Conservation (phyloP, 2,888 invertebrate genomes). For the Amphipoea oculea region DNA sequence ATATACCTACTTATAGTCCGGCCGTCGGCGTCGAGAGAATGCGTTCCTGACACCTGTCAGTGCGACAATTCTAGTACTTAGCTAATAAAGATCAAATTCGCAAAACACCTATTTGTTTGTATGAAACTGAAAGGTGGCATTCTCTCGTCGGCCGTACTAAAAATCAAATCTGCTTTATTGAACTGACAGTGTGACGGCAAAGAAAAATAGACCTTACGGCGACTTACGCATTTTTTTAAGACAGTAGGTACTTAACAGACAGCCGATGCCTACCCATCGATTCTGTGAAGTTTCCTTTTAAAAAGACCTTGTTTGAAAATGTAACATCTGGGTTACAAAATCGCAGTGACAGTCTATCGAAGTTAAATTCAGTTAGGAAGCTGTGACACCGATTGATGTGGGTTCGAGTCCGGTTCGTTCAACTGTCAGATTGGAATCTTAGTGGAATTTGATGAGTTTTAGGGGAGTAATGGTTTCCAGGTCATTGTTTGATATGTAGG, state of each 20-base stretch:
- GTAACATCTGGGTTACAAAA: not conserved
- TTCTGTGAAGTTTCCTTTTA: not conserved
- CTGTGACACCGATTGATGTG: slow-evolving; percentile 58
- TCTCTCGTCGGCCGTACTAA: too few species aligned
- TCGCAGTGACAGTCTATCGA: slow-evolving; percentile 8
- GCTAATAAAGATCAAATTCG: not conserved
- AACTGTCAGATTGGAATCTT: slow-evolving; percentile 61
- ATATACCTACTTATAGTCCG: not conserved
- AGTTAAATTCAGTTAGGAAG: slow-evolving; percentile 54
- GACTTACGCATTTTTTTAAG: not conserved
- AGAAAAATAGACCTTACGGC: not conserved
- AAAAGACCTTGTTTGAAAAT: not conserved
- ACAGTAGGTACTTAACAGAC: not conserved
- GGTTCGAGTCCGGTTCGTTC: slow-evolving; percentile 49
- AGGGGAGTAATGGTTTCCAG: slow-evolving; percentile 10
- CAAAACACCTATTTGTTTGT: too few species aligned
- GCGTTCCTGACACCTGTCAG: not conserved
- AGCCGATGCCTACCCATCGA: not conserved
- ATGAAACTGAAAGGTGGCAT: too few species aligned
- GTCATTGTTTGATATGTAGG: slow-evolving; percentile 15
- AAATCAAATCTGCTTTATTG: not conserved
- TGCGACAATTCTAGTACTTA: too few species aligned
- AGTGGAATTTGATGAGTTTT: slow-evolving; percentile 33
- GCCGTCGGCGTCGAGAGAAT: not conserved
- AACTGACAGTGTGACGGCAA: not conserved